These are phyloP conservation scores for Stegastes partitus DNA, from an alignment of 2,113 vertebrate species.

Conservation along the genomic window DNA sequence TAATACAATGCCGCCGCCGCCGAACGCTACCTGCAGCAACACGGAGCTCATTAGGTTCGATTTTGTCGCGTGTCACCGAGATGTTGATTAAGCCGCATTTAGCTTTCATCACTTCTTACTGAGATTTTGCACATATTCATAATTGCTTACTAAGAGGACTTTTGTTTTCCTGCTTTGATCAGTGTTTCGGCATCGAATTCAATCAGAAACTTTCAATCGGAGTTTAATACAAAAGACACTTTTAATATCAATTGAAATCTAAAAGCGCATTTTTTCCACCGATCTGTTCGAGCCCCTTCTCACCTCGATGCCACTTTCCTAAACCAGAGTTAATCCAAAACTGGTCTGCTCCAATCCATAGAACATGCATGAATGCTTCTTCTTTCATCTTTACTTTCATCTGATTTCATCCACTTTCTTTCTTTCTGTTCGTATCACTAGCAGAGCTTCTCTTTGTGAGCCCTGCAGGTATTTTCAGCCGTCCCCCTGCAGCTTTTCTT, in stretches of 20 bases:
- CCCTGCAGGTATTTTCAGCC: conserved; percentile 33
- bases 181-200: not conserved
- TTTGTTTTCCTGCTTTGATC: not conserved
- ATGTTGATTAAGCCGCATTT: not conserved
- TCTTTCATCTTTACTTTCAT: not conserved
- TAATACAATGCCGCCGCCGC: not conserved
- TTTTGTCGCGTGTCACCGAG: not conserved
- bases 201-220: not conserved
- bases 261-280: not conserved
- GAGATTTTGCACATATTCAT: not conserved
- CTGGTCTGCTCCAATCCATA: not conserved
- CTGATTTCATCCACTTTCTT: not conserved
- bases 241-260: conserved; percentile 2
- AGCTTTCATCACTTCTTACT: not conserved
- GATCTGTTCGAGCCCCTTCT: not conserved
- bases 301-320: not conserved
- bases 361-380: not conserved
- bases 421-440: not conserved
- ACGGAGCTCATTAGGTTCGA: not conserved
- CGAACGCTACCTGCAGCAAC: not conserved
- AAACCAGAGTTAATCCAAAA: not conserved
- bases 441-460: conserved; percentile 20
- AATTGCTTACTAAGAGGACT: not conserved
- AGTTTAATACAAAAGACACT: no score
- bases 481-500: conserved; percentile 34